Percentiles rank a stretch among this genome's conserved stretches.
phyloP scores from a whole-genome alignment of 2,797 vertebrate species.

The Myiothlypis coronata region DNA sequence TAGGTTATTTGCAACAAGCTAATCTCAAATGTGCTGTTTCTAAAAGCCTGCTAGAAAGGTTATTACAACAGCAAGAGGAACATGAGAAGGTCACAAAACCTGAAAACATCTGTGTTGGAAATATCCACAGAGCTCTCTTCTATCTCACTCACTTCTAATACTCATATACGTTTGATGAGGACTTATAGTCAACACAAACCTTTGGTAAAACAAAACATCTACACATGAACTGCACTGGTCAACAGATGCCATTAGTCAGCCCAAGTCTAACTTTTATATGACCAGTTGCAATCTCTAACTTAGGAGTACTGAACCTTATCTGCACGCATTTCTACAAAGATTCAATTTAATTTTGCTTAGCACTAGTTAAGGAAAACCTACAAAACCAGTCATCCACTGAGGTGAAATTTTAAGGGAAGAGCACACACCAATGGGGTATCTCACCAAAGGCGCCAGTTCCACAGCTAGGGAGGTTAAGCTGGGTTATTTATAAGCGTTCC shows the following conservation, averaged over 20 bases:
- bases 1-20: background rate
- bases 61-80: background rate
- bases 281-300: background rate
- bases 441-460: background rate
- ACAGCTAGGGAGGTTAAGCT: background rate
- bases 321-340: accelerated
- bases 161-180: background rate
- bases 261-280: background rate
- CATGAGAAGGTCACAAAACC: background rate
- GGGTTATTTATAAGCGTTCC: background rate
- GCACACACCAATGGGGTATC: background rate
- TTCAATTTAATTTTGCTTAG: background rate
- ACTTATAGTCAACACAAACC: background rate
- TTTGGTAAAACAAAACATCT: background rate
- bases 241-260: background rate
- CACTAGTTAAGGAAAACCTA: background rate
- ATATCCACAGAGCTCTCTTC: background rate
- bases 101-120: background rate
- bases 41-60: background rate
- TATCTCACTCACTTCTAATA: background rate
- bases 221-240: background rate
- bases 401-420: background rate
- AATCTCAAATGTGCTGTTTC: background rate
- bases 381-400: background rate
- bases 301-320: background rate